Evolutionary conservation across 2,113 vertebrate species (phyloP), one percentile per base, ranked within the genome.

Genomic region (Narcine bancroftii): DNA sequence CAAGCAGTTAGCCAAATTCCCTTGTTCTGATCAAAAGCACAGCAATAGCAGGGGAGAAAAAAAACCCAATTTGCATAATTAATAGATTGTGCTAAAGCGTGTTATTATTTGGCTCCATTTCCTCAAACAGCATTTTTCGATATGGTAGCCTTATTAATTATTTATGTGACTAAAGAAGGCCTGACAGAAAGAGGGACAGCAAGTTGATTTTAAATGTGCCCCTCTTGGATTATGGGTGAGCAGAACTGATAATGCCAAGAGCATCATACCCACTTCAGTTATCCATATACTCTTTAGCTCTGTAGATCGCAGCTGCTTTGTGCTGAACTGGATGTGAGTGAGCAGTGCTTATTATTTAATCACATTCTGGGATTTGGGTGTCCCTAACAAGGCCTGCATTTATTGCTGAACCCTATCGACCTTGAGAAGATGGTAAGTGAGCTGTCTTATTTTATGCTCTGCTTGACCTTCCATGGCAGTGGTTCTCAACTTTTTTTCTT

Each of bases 61-160:
- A n/a, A 91, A 91, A 65, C 26, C 63, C 87, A 91, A 91, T 66
- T 91, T 91, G 63, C 87, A 91, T 91, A 91, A 69, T 69, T 91
- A 91, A 91, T 69, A 91, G 87, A 91, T 69, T 91, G 56, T 69
- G 36, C 65, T 91, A 91, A 91, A 91, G 63, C 39, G 69, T 45
- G 29, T 69, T 39, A 29, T 69, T 39, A 45, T 69, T 69, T 21
- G 33, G 81, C 60, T 87, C 81, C 56, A 19, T 87, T 87, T 87
- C 15, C 81, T 87, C 33, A 65, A 69, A 45, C 63, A 26, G 24
- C 19, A 91, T 91, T 91, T 66, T 60, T 91, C 45, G 50, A 66
- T 91, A 91, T 0, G 87, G 39, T 69, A 91, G 63, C 39, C 21
- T 91, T 10, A 91, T 65, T 91, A 69, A 91, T 91, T 24, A 60